phyloP scores from a whole-genome alignment of 2,797 vertebrate species.

The Chanos chanos region DNA sequence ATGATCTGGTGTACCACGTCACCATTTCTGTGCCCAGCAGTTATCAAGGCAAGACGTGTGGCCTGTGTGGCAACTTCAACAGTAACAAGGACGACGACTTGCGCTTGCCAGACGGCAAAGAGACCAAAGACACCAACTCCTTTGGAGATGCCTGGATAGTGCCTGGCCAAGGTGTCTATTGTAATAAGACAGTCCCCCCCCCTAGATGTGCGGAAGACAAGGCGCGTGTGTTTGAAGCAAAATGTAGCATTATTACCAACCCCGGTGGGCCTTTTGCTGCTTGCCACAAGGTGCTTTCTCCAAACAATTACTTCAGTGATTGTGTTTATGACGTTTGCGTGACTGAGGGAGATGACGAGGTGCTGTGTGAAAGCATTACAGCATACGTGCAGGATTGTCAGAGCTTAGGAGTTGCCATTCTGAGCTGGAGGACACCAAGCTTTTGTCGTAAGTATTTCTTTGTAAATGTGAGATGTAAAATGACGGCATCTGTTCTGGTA shows the following conservation, averaged over 20 bases:
- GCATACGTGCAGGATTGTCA: slow-evolving; percentile 49
- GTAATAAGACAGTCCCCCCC: not conserved
- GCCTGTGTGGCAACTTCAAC: slow-evolving; percentile 69
- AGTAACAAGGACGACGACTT: slow-evolving; percentile 42
- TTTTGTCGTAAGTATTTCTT: slow-evolving; percentile 65
- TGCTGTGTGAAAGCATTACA: slow-evolving; percentile 52
- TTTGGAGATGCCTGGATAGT: slow-evolving; percentile 62
- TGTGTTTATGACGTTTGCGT: slow-evolving; percentile 50
- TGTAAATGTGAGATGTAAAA: too few species aligned
- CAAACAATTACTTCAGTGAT: slow-evolving; percentile 35
- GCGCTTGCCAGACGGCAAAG: not conserved
- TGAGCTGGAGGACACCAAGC: slow-evolving; percentile 10
- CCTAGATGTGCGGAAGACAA: fast-evolving
- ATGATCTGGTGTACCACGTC: slow-evolving; percentile 50
- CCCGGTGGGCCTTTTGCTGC: slow-evolving; percentile 39
- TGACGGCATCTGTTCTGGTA: too few species aligned
- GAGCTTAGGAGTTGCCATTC: fast-evolving
- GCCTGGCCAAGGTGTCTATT: slow-evolving; percentile 24
- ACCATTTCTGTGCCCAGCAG: slow-evolving; percentile 53
- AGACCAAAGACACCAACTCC: fast-evolving
- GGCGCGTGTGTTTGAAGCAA: fast-evolving
- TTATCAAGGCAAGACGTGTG: slow-evolving; percentile 48
- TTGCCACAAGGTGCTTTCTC: slow-evolving; percentile 43
- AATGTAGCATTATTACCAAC: slow-evolving; percentile 48
- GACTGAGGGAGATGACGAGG: fast-evolving